phyloP scores from a whole-genome alignment of 2,797 vertebrate species.

The Morus bassanus region DNA sequence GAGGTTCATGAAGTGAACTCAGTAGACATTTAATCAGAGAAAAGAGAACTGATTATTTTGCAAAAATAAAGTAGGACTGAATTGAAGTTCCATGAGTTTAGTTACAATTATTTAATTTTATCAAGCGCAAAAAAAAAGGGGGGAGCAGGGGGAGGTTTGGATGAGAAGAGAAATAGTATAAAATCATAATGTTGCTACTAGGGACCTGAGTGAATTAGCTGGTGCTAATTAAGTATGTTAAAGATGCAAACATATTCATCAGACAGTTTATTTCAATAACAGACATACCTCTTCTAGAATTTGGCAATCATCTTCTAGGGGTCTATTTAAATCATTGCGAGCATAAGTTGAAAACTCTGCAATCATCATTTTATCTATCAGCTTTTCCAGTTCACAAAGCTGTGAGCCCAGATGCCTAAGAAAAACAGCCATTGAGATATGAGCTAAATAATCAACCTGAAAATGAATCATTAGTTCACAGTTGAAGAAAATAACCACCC shows the following conservation, averaged over 20 bases:
- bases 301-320: constrained; percentile 88
- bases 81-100: background rate
- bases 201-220: background rate
- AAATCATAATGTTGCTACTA: background rate
- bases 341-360: constrained; percentile 95
- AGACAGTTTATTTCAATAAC: constrained; percentile 45
- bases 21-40: background rate
- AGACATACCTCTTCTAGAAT: constrained; percentile 91
- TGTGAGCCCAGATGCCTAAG: constrained; percentile 95
- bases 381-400: constrained; percentile 96
- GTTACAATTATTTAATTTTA: background rate
- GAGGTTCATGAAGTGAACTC: background rate
- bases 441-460: constrained; percentile 31
- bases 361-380: constrained; percentile 99
- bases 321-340: constrained; percentile 88
- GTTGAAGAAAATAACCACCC: background rate
- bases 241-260: constrained; percentile 48
- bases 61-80: background rate
- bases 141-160: background rate
- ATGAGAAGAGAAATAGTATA: background rate
- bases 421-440: constrained; percentile 44
- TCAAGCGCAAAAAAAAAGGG: background rate
- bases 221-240: constrained; percentile 20
- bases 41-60: background rate
- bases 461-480: constrained; percentile 26